These are phyloP conservation scores for Aphelenchoides fujianensis DNA, from an alignment of 1,140 invertebrate species.

Conservation along the genomic window DNA sequence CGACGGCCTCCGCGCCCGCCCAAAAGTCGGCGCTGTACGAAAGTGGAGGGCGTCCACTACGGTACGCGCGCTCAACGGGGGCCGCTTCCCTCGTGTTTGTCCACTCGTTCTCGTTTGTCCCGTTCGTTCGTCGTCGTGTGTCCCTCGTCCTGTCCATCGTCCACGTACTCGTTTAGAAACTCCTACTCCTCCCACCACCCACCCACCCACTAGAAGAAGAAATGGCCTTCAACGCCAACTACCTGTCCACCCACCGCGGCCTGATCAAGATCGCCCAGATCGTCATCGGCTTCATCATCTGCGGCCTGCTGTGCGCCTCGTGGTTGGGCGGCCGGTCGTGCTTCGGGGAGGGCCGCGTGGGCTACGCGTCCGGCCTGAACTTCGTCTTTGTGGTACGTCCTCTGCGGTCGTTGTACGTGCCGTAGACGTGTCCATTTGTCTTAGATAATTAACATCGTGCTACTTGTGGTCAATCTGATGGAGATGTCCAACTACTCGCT, in stretches of 20 bases:
- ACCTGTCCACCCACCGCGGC: conserved; percentile 50
- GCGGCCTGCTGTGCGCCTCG: conserved; percentile 50
- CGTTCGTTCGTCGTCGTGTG: no score
- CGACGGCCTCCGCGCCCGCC: no score
- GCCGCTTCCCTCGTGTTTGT: no score
- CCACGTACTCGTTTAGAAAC: no score
- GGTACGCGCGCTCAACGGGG: no score
- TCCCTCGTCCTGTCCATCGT: no score
- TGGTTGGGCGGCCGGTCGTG: conserved; percentile 52
- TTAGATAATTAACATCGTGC: neutral
- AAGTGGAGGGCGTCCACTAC: no score
- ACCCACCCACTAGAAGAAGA: no score
- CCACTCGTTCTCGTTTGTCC: no score
- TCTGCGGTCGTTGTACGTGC: conserved; percentile 59
- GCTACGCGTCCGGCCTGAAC: conserved; percentile 52
- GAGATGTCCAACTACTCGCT: conserved; percentile 45
- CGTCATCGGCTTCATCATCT: conserved; percentile 53
- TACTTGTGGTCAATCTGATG: conserved; percentile 54
- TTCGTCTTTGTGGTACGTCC: conserved; percentile 52
- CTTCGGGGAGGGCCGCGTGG: conserved; percentile 58
- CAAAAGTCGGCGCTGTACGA: no score
- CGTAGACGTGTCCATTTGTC: conserved; percentile 52
- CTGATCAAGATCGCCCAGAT: conserved; percentile 53
- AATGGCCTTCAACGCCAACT: conserved; percentile 44
- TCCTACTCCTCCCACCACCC: no score